Percentiles rank a stretch among this genome's conserved stretches.
Evolutionary conservation across 2,113 vertebrate species (phyloP).

Genomic region (Sinocyclocheilus anophthalmus): DNA sequence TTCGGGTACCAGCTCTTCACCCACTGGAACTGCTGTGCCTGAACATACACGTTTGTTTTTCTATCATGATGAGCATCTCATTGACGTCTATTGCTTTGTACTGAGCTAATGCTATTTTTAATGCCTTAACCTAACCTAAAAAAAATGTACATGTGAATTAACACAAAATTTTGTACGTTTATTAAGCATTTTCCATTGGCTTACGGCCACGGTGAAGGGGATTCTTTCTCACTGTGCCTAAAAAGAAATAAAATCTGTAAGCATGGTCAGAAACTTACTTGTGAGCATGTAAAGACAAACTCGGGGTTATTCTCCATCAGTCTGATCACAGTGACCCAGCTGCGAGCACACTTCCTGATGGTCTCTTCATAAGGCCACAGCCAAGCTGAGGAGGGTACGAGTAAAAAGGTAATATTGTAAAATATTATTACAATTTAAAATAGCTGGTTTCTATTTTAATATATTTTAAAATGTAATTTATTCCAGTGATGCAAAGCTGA

Average conservation of each 20-base stretch:
- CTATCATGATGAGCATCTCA: background rate
- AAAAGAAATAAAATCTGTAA: background rate
- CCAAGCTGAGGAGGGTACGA: conserved; percentile 81
- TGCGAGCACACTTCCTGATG: conserved; percentile 91
- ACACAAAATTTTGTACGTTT: background rate
- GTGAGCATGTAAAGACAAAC: conserved; percentile 90
- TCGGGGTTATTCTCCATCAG: conserved; percentile 90
- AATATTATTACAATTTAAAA: too few species aligned
- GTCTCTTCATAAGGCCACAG: conserved; percentile 97
- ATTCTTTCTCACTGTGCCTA: background rate
- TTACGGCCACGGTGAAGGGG: background rate
- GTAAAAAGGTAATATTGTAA: too few species aligned
- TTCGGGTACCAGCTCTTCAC: conserved; percentile 87
- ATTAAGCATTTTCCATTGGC: background rate
- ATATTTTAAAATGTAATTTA: too few species aligned
- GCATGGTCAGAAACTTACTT: conserved; percentile 73
- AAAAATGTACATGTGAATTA: background rate
- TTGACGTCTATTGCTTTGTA: background rate
- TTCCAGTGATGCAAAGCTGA: too few species aligned
- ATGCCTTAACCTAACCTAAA: background rate
- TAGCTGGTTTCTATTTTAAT: too few species aligned
- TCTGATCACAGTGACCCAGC: conserved; percentile 85
- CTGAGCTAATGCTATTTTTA: too few species aligned
- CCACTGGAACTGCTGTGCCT: conserved; percentile 95
- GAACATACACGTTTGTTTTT: conserved; percentile 10